Evolutionary conservation across 2,797 vertebrate genomes (phyloP), one percentile per base, ranked within the genome.

Genomic region (Triplophysa bombifrons): DNA sequence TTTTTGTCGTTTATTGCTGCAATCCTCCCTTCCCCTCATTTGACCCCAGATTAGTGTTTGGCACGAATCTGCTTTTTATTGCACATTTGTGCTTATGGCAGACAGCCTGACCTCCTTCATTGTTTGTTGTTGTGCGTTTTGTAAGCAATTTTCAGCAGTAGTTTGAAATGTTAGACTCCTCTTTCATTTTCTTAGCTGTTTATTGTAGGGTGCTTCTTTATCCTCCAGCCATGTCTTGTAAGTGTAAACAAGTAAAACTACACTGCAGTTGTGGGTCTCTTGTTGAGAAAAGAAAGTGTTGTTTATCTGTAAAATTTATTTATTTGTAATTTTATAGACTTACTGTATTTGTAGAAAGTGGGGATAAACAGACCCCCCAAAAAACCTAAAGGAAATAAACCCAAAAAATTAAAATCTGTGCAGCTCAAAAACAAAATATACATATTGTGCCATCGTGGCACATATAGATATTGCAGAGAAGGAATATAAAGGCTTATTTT

Each of bases 161-260:
- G 7, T 46, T 13, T 22, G 38, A 22, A 68, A 25, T 22, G 11
- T 20, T 12, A 17, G 41, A 11, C 19, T 20, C 8, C 66, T 50
- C 14, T 65, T 61, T 4, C 25, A 19, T 22, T 79, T 73, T 25
- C n/a, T 48, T 22, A 38, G 78, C 61, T 44, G 4, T 53, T 66
- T 2, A 66, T 58, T 73, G 19, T 63, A 80, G 70, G 14, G 10
- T 51, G 51, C 51, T 30, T 65, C 53, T 80, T 63, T 61, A 69
- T 41, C 56, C 25, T 3, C 16, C 16, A 22, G 67, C 67, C 68
- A 63, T 78, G 70, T 71, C 46, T 55, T 27, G 0, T 53, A 55
- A 53, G 34, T 64, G 12, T 64, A 34, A 44, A 7, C 13, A 44
- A 17, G 10, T 65, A 65, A 22, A 65, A 34, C 17, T 14, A n/a